These are phyloP conservation scores for Halcyon smyrnensis DNA, from an alignment of 2,797 vertebrate species.

Conservation along the genomic window DNA sequence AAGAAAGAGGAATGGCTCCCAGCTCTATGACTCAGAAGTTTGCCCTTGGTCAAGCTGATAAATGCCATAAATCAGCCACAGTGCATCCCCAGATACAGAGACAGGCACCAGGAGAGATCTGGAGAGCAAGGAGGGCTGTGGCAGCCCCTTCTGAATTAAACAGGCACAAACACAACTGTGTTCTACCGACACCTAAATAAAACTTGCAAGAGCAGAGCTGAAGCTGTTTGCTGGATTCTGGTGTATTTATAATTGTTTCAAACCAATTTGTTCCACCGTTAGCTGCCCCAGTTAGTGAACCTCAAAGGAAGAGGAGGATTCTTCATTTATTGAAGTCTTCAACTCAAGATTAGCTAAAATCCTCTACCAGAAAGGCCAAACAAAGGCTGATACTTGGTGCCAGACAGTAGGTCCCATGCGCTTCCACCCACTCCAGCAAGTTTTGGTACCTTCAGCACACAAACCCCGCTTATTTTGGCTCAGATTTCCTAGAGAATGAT, in stretches of 20 bases:
- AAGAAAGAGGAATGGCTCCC: background rate
- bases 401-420: no score
- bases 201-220: background rate
- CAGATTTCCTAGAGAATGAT: background rate
- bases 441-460: background rate
- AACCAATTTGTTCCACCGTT: background rate
- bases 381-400: background rate
- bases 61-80: background rate
- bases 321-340: background rate
- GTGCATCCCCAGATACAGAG: background rate
- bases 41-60: conserved; percentile 14
- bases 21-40: background rate
- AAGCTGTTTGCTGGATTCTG: background rate
- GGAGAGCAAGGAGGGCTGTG: background rate
- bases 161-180: background rate
- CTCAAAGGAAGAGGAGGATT: background rate
- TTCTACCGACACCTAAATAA: background rate
- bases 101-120: background rate
- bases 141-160: background rate
- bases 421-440: background rate
- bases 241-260: background rate
- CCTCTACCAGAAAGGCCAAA: background rate
- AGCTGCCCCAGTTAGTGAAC: background rate
- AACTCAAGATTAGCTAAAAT: background rate
- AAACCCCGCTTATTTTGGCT: background rate